Percentiles rank a stretch among this genome's conserved stretches.
Conservation (phyloP, 2,888 invertebrate species). For the Ophion ellenae region DNA sequence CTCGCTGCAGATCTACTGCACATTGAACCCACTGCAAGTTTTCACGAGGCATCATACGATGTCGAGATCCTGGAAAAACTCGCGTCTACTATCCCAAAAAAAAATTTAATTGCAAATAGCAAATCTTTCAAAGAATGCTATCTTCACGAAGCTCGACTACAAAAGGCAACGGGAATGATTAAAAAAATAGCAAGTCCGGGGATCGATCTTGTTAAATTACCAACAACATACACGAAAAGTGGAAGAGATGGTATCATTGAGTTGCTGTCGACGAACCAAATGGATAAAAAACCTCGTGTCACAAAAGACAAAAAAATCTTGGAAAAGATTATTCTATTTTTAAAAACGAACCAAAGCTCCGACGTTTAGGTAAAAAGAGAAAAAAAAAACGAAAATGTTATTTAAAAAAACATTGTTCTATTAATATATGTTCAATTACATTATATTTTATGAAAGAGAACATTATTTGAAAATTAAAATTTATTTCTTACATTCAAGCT, state of each 20-base stretch:
- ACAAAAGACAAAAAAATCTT: constrained; percentile 43
- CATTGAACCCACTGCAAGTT: constrained; percentile 29
- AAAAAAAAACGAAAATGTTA: constrained; percentile 3
- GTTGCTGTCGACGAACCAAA: constrained; percentile 31
- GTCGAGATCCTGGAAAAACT: constrained; percentile 37
- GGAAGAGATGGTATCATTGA: constrained; percentile 25
- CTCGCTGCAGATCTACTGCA: constrained; percentile 43
- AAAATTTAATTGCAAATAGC: constrained; percentile 42
- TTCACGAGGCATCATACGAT: constrained; percentile 50
- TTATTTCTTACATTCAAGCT: too few species aligned
- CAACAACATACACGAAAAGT: constrained; percentile 25
- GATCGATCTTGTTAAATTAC: constrained; percentile 24
- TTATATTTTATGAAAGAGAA: too few species aligned
- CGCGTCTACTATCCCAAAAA: constrained; percentile 45
- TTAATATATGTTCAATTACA: background rate
- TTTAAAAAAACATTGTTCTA: constrained; percentile 14
- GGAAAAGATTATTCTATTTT: constrained; percentile 32
- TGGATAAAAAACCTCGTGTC: constrained; percentile 36
- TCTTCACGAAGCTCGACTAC: constrained; percentile 32
- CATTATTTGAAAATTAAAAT: too few species aligned
- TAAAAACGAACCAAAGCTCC: constrained; percentile 29
- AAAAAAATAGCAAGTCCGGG: constrained; percentile 43
- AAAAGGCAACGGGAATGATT: constrained; percentile 44
- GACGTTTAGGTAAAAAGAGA: background rate
- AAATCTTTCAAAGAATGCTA: constrained; percentile 46